Percentiles rank a stretch among this genome's conserved stretches.
phyloP scores from a whole-genome alignment of 1,140 invertebrate species.

The Pseudomyrmex dendroicus region DNA sequence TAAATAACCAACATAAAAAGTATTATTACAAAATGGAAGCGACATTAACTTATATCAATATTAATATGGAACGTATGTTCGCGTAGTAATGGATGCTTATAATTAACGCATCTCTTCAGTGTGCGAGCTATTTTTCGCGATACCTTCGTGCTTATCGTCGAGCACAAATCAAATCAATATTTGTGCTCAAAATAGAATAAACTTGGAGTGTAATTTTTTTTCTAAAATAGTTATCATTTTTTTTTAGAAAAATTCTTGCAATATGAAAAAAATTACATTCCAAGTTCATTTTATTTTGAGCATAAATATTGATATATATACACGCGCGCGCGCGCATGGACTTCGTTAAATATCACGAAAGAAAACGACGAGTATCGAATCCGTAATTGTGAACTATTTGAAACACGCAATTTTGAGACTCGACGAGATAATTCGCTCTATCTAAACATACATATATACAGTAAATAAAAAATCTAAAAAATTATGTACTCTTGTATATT shows the following conservation, averaged over 20 bases:
- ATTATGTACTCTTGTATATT: constrained; percentile 46
- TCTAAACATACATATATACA: background rate
- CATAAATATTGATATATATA: constrained; percentile 35
- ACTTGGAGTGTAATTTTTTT: no score
- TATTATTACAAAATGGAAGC: background rate
- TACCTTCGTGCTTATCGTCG: background rate
- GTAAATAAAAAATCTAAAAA: constrained; percentile 61
- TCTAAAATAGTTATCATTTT: background rate
- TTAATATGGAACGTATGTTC: background rate
- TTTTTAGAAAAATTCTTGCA: background rate
- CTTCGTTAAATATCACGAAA: constrained; percentile 43
- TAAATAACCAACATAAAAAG: constrained; percentile 25
- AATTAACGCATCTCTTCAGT: constrained; percentile 4
- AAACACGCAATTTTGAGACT: constrained; percentile 40
- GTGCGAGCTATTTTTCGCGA: background rate
- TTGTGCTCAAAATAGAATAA: background rate
- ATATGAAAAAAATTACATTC: no score
- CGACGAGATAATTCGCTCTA: background rate
- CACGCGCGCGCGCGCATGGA: constrained; percentile 42
- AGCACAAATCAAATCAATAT: constrained; percentile 6
- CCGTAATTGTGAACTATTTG: constrained; percentile 4
- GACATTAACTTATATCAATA: background rate
- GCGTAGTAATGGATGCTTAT: background rate
- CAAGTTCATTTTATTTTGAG: no score
- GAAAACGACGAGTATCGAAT: background rate